A percentile compares a stretch with the other conserved stretches of the same genome.
Conservation (phyloP, 1,140 invertebrate genomes). For the Oryzaephilus surinamensis region DNA sequence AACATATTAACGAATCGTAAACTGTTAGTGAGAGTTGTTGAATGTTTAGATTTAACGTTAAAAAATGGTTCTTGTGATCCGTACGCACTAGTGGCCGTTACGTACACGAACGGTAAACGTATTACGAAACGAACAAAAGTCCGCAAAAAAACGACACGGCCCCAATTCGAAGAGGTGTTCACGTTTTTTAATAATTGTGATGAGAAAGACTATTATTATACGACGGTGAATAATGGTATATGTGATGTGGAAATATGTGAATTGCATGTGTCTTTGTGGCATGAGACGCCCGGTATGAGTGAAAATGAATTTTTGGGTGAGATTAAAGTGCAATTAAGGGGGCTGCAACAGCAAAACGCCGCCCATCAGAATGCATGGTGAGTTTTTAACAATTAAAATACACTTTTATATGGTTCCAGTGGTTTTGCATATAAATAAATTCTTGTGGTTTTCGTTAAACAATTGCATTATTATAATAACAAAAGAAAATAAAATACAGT, state of each 20-base stretch:
- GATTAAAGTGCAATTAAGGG: slow-evolving; percentile 63
- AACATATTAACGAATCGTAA: slow-evolving; percentile 28
- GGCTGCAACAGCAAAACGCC: slow-evolving; percentile 50
- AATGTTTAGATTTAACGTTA: slow-evolving; percentile 79
- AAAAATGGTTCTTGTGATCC: slow-evolving; percentile 87
- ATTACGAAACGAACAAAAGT: slow-evolving; percentile 76
- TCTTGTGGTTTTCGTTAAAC: too few relatives aligned
- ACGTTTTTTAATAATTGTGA: slow-evolving; percentile 71
- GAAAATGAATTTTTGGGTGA: slow-evolving; percentile 78
- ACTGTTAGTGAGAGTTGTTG: slow-evolving; percentile 55
- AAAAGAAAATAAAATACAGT: too few relatives aligned
- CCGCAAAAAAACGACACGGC: slow-evolving; percentile 79
- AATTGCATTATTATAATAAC: too few relatives aligned
- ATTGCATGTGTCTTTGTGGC: slow-evolving; percentile 71
- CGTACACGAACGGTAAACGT: slow-evolving; percentile 69
- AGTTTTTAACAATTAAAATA: too few relatives aligned
- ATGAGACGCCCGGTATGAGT: slow-evolving; percentile 65
- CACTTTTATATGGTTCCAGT: too few relatives aligned
- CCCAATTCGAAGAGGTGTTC: slow-evolving; percentile 81
- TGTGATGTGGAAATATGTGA: slow-evolving; percentile 55
- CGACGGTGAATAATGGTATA: slow-evolving; percentile 7
- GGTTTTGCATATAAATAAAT: too few relatives aligned
- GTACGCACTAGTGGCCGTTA: slow-evolving; percentile 68
- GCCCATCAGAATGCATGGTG: slow-evolving; percentile 50
- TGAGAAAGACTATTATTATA: slow-evolving; percentile 34